Percentiles rank a stretch among this genome's conserved stretches.
These are phyloP conservation scores for Cantharis rufa DNA, from an alignment of 2,888 invertebrate species.

Conservation along the genomic window DNA sequence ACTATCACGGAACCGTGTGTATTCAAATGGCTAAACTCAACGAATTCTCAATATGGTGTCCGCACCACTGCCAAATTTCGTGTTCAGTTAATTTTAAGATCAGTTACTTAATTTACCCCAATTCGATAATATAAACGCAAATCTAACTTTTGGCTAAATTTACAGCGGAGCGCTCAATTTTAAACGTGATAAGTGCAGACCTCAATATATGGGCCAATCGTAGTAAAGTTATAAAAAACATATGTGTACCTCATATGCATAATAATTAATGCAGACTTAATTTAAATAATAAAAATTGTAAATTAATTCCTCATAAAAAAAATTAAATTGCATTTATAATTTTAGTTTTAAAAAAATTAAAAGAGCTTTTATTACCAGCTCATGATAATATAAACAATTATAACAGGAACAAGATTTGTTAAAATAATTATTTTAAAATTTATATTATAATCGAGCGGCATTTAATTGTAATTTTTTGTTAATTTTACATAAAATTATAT, in stretches of 20 bases:
- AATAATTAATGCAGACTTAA: background rate
- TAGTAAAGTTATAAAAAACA: background rate
- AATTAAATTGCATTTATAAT: background rate
- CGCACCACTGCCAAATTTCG: constrained; percentile 25
- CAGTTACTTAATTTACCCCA: background rate
- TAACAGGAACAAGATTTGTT: background rate
- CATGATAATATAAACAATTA: background rate
- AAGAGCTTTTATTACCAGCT: background rate
- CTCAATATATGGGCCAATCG: background rate
- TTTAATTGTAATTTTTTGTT: background rate
- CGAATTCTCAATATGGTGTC: constrained; percentile 54
- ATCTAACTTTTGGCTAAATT: constrained; percentile 6
- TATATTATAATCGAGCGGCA: background rate
- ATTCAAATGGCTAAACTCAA: constrained; percentile 50
- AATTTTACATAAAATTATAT: background rate
- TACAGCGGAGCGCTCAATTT: background rate
- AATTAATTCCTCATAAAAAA: background rate
- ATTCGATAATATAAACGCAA: constrained; percentile 6
- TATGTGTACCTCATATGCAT: background rate
- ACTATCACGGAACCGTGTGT: constrained; percentile 52
- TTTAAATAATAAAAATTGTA: background rate
- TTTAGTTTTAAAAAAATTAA: background rate
- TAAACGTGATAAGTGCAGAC: background rate
- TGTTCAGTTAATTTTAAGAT: constrained; percentile 27
- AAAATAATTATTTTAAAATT: background rate